phyloP scores from a whole-genome alignment of 2,888 invertebrate species.

The Pachliopta kotzebuea region DNA sequence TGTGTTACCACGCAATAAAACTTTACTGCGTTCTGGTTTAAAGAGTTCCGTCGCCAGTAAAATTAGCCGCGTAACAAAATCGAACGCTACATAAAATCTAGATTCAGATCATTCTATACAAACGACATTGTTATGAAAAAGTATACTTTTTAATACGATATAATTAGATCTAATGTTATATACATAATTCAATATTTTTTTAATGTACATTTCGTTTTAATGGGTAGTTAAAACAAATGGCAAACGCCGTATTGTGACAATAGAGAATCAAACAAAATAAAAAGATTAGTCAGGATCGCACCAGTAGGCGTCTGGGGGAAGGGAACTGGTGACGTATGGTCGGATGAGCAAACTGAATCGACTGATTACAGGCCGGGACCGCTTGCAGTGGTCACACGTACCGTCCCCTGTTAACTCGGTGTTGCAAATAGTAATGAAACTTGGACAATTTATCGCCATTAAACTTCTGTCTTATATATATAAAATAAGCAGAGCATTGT shows the following conservation, averaged over 20 bases:
- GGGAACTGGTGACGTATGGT: conserved; percentile 42
- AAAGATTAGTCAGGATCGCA: conserved; percentile 19
- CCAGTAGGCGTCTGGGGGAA: conserved; percentile 20
- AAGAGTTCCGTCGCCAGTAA: too few relatives aligned
- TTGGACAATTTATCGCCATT: background rate
- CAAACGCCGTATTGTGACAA: conserved; percentile 4
- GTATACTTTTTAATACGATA: too few relatives aligned
- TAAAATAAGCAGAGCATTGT: background rate
- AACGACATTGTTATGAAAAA: too few relatives aligned
- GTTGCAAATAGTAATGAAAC: conserved; percentile 3
- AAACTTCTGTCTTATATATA: background rate
- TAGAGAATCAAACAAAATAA: conserved; percentile 23
- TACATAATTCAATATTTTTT: too few relatives aligned
- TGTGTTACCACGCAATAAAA: too few relatives aligned
- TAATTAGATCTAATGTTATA: too few relatives aligned
- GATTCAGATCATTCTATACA: too few relatives aligned
- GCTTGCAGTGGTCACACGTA: conserved; percentile 40
- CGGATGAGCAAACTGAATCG: conserved; percentile 70
- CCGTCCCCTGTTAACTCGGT: conserved; percentile 8
- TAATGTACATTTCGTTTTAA: too few relatives aligned
- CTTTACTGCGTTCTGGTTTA: too few relatives aligned
- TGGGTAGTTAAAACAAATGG: background rate
- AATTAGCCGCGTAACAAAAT: too few relatives aligned
- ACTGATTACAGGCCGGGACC: conserved; percentile 48
- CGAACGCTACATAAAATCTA: too few relatives aligned